phyloP scores from a whole-genome alignment of 2,888 invertebrate genomes.

The Agrochola macilenta region DNA sequence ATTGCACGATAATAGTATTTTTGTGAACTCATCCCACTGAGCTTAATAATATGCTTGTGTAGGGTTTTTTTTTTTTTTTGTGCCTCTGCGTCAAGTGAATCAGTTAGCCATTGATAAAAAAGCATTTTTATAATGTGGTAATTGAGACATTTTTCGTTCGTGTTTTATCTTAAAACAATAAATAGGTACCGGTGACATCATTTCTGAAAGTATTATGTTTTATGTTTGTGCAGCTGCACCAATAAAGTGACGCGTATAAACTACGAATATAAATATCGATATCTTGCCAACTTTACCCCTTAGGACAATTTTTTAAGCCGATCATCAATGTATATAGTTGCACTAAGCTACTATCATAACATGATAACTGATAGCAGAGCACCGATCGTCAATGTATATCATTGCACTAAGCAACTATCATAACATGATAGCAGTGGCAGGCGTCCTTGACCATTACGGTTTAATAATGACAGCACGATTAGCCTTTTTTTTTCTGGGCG shows the following conservation, averaged over 20 bases:
- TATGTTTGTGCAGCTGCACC: constrained; percentile 1
- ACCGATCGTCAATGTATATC: neutral
- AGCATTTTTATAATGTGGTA: constrained; percentile 7
- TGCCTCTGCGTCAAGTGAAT: neutral
- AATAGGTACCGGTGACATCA: constrained; percentile 19
- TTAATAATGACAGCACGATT: constrained; percentile 15
- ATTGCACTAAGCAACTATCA: constrained; percentile 26
- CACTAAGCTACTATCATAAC: constrained; percentile 19
- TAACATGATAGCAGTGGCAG: constrained; percentile 1
- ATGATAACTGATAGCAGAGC: neutral
- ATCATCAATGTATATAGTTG: constrained; percentile 3
- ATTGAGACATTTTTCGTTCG: neutral
- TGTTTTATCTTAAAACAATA: constrained; percentile 19
- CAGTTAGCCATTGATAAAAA: constrained; percentile 3
- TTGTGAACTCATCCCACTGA: neutral
- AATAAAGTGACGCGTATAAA: constrained; percentile 24
- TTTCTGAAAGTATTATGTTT: constrained; percentile 11
- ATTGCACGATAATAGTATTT: neutral
- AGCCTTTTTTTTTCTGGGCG: too few relatives aligned
- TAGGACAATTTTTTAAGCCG: neutral
- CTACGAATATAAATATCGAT: constrained; percentile 19
- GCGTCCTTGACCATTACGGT: constrained; percentile 33
- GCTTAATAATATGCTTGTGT: neutral
- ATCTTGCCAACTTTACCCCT: constrained; percentile 12
- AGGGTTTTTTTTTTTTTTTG: neutral